Conservation (phyloP, 1,140 invertebrate species). For the Venustaconcha ellipsiformis region DNA sequence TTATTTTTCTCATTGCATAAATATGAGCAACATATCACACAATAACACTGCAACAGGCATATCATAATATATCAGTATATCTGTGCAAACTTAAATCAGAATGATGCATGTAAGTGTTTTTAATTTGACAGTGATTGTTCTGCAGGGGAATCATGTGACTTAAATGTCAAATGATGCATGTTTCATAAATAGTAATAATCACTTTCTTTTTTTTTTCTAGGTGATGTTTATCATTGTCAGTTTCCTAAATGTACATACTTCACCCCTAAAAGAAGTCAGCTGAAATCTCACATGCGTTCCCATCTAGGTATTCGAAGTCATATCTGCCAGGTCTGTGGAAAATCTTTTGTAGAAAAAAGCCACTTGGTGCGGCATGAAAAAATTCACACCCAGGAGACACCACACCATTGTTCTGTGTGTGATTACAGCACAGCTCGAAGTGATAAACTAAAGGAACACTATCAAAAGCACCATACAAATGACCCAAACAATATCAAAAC, state of each 20-base stretch:
- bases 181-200: neutral
- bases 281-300: constrained; percentile 76
- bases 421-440: constrained; percentile 76
- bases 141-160: too few relatives aligned
- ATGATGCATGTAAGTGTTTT: neutral
- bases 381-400: constrained; percentile 76
- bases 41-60: too few relatives aligned
- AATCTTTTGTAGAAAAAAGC: constrained; percentile 78
- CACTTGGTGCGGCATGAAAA: constrained; percentile 77
- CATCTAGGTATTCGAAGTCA: constrained; percentile 77
- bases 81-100: neutral
- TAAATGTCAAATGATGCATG: neutral
- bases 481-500: constrained; percentile 55
- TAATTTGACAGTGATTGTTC: neutral
- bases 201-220: constrained; percentile 58
- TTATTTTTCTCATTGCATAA: too few relatives aligned
- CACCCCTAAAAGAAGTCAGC: constrained; percentile 77
- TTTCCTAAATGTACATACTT: constrained; percentile 76
- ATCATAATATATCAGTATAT: too few relatives aligned
- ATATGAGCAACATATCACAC: too few relatives aligned
- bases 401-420: constrained; percentile 73
- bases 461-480: constrained; percentile 74
- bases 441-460: constrained; percentile 80
- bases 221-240: constrained; percentile 75
- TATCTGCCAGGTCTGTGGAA: constrained; percentile 75